Evolutionary conservation across 2,797 vertebrate species (phyloP).

Genomic region (Miichthys miiuy): DNA sequence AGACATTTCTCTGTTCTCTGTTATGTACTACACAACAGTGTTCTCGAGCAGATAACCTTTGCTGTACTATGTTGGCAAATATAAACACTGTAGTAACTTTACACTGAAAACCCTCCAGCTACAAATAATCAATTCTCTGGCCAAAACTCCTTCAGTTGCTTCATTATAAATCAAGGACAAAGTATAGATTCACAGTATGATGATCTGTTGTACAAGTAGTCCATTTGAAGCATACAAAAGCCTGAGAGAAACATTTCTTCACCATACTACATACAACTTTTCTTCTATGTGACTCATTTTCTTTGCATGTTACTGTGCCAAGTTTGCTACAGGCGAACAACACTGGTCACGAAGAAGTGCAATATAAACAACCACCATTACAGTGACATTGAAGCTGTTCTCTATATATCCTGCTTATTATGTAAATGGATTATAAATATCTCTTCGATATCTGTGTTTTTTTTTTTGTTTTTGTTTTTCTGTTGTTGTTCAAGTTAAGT

Average conservation of each 20-base stretch:
- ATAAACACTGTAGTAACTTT: background rate
- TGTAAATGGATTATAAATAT: constrained; percentile 6
- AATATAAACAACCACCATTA: background rate
- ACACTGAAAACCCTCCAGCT: constrained; percentile 19
- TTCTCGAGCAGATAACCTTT: constrained; percentile 11
- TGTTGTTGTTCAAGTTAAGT: background rate
- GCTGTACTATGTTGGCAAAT: constrained; percentile 14
- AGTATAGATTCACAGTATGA: constrained; percentile 30
- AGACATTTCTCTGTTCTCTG: too few relatives aligned
- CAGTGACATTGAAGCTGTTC: background rate
- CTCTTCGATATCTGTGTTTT: background rate
- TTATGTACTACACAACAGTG: background rate
- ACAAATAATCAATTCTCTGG: constrained; percentile 5
- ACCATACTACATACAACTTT: background rate
- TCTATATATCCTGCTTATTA: too few relatives aligned
- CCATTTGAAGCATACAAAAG: constrained; percentile 11
- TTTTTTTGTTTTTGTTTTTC: too few relatives aligned
- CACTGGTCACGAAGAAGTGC: background rate
- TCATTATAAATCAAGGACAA: constrained; percentile 22
- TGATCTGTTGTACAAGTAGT: background rate
- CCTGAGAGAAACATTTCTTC: background rate
- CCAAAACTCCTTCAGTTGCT: constrained; percentile 6
- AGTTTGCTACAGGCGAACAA: constrained; percentile 5
- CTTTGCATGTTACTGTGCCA: constrained; percentile 8
- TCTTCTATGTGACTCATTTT: background rate